These are phyloP conservation scores for Cotesia congregata DNA, from an alignment of 2,888 invertebrate species.

Conservation along the genomic window DNA sequence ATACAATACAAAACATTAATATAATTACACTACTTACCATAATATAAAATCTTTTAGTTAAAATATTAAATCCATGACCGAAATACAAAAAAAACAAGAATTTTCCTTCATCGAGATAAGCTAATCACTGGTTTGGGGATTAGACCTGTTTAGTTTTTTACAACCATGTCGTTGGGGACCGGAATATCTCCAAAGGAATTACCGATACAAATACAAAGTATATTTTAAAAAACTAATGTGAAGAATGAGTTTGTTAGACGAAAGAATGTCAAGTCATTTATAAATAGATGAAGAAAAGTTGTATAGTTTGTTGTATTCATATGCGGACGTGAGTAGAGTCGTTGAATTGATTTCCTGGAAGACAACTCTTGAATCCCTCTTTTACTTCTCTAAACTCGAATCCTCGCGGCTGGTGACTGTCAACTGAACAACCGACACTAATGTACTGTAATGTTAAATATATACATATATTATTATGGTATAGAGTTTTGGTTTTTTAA, in stretches of 20 bases:
- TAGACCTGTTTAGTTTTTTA: no score
- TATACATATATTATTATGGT: background rate
- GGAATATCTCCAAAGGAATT: background rate
- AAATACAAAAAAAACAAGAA: background rate
- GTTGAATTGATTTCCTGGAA: conserved; percentile 40
- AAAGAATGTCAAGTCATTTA: conserved; percentile 17
- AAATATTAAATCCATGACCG: background rate
- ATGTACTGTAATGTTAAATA: background rate
- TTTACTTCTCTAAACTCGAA: background rate
- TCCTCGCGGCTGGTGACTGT: conserved; percentile 12
- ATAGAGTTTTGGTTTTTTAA: conserved; percentile 1
- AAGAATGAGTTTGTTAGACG: background rate
- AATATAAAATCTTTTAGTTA: no score
- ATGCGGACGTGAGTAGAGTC: conserved; percentile 37
- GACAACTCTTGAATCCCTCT: conserved; percentile 18
- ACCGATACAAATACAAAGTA: background rate
- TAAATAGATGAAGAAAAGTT: conserved; percentile 24
- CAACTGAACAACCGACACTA: background rate
- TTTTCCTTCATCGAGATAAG: background rate
- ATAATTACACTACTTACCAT: no score
- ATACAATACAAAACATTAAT: no score
- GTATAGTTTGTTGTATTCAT: conserved; percentile 30
- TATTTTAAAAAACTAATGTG: conserved; percentile 8
- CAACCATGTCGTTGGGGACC: background rate
- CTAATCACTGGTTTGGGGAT: background rate